Base-by-base conservation (phyloP, 2,797 vertebrate genomes). In the Onychomys leucogaster region DNA sequence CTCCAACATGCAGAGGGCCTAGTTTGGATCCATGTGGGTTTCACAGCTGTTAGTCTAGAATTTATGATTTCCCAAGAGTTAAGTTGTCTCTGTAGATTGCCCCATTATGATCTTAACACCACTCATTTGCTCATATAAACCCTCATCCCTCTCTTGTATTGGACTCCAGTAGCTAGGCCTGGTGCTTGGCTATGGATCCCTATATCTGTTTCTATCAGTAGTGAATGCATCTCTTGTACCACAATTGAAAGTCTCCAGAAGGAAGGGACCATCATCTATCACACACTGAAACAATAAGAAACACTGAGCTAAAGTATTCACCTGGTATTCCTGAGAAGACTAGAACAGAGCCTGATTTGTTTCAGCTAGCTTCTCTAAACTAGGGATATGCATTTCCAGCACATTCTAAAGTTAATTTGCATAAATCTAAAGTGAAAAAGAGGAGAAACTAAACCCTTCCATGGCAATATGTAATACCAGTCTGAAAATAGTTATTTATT, bases 311-410 rank as follows among this genome's bases (percentile, higher is more conserved):
- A 27, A 67, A 41, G 7, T 37, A 16, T 6, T 34, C 4, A 67
- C 55, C 2, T n/a, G 3, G 25, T 65, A 43, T 19, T 41, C 2
- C 6, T 3, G 6, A 2, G 7, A 57, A 23, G 5, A 9, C 0
- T 3, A n/a, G 19, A 69, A 49, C 11, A 82, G 32, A 52, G 16
- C 32, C 32, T 19, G 2, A 69, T 4, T 6, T 59, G 6, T 4
- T 34, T 12, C 5, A 76, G 25, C 0, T 4, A 34, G 5, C 32
- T n/a, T 5, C 25, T 61, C 17, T 46, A 84, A 84, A 63, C 37
- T 82, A 14, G 49, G 10, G 6, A 83, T 21, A 8, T 61, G 2
- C 61, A 41, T 41, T 49, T 9, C 14, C 5, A 59, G 10, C 25
- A 82, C 1, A 61, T 41, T 27, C 27, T 27, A 37, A 5, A 49